Percentiles rank a stretch among this genome's conserved stretches.
These are phyloP conservation scores for Sciurus niger DNA, from an alignment of 2,113 vertebrate species.

Conservation along the genomic window DNA sequence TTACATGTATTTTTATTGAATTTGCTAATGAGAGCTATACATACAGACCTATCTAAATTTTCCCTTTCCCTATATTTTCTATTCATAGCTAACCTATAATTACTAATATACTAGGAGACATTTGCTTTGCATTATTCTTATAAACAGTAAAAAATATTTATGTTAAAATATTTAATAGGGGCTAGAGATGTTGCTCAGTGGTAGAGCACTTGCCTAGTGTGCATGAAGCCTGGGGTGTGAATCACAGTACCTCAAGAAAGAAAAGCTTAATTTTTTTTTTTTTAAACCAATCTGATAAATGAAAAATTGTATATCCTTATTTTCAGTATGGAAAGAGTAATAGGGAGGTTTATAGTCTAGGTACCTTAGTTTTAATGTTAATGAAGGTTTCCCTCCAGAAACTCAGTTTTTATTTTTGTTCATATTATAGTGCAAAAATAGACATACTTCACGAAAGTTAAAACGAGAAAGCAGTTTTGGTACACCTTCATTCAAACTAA, in stretches of 20 bases:
- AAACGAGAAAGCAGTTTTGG: background rate
- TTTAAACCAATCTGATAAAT: background rate
- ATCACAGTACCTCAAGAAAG: background rate
- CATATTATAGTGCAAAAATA: background rate
- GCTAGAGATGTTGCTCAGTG: too few species aligned
- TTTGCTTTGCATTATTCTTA: slow-evolving; percentile 46
- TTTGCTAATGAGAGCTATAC: background rate
- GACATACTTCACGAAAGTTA: background rate
- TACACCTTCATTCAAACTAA: slow-evolving; percentile 9
- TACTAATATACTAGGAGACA: slow-evolving; percentile 27
- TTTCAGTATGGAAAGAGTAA: slow-evolving; percentile 27
- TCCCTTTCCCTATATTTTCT: background rate
- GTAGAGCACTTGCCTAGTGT: too few species aligned
- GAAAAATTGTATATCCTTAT: background rate
- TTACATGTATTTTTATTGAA: background rate
- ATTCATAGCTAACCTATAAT: background rate
- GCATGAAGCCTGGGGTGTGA: too few species aligned
- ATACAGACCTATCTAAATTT: background rate
- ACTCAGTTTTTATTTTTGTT: slow-evolving; percentile 35
- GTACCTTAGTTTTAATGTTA: slow-evolving; percentile 39
- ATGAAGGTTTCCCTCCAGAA: background rate
- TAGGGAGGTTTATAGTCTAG: background rate
- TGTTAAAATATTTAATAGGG: background rate
- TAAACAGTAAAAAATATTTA: slow-evolving; percentile 35
- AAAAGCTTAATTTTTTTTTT: background rate